Conservation (phyloP, 2,113 vertebrate species). For the Chrysemys picta region DNA sequence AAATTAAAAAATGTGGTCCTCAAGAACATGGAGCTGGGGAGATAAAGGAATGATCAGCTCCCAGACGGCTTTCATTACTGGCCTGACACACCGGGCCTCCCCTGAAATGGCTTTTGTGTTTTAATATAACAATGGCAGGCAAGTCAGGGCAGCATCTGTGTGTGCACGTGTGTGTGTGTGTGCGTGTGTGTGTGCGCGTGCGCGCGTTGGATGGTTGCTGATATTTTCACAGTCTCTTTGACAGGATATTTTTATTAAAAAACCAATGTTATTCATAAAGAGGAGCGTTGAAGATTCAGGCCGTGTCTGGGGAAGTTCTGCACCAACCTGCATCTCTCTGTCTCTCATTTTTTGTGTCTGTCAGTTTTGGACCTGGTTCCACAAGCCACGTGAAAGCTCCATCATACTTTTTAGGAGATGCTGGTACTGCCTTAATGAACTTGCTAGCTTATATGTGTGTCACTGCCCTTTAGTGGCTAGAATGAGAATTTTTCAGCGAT, state of each 20-base stretch:
- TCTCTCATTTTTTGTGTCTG: background rate
- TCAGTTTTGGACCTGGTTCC: accelerated
- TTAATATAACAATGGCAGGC: background rate
- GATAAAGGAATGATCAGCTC: conserved; percentile 56
- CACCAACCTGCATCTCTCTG: background rate
- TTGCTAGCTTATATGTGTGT: accelerated
- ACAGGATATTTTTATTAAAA: too few relatives aligned
- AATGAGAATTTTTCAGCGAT: background rate
- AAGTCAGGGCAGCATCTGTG: background rate
- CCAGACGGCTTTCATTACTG: conserved; percentile 71
- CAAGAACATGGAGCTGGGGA: conserved; percentile 69
- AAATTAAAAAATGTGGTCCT: conserved; percentile 85
- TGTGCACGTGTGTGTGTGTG: too few relatives aligned
- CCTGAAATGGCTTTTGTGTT: background rate
- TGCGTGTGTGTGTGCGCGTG: too few relatives aligned
- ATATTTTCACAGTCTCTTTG: too few relatives aligned
- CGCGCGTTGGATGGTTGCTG: too few relatives aligned
- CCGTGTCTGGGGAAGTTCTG: background rate
- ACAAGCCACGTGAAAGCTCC: accelerated
- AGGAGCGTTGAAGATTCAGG: accelerated
- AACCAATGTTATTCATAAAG: background rate
- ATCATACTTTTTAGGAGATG: accelerated
- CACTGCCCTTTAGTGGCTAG: accelerated
- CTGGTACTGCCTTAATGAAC: background rate
- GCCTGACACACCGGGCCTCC: background rate